Base-by-base conservation (phyloP, 1,140 invertebrate genomes). In the Drosophila triauraria region DNA sequence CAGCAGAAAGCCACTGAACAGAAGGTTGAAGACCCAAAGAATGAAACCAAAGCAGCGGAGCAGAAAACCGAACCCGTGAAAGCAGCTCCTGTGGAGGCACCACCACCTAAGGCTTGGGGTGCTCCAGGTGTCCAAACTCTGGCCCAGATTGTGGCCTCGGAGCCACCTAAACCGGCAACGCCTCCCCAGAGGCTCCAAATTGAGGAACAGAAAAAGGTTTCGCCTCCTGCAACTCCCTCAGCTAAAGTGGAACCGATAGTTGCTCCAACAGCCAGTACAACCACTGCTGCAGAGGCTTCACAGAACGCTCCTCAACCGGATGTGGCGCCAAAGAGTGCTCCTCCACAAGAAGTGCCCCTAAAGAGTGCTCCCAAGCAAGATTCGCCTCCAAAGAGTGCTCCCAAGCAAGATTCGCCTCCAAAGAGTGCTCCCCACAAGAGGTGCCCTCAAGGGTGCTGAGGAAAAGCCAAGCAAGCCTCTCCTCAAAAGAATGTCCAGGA, bases 101-200 rank as follows among this genome's bases (percentile, higher is more conserved):
- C 32, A 15, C 9, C 46, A 1, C 42, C 50, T 17, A 57, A 43
- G 57, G 13, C 68, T 8, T 48, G 50, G n/a, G 54, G 69, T 0
- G 27, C 65, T 30, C 70, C 82, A 2, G 53, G 53, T 9, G 71
- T 75, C 4, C 85, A 88, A 47, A 88, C 84, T n/a, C 54, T 88
- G 30, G 84, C 84, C 0, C 85, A 88, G 38, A 88, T 88, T 48
- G 84, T 88, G 12, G 85, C 84, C 35, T 63, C 81, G 1, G 82
- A 85, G 47, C 75, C 82, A 12, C 48, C n/a, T 0, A 79, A 76
- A 32, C 20, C 54, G 4, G 40, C 25, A 3, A 9, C 38, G 38
- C 53, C 17, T 43, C 23, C 72, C 9, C 50, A 54, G 63, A 30
- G 17, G 57, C 53, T 23, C 42, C 57, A 8, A 79, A 63, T 25